Evolutionary conservation across 2,113 vertebrate genomes (phyloP).

Genomic region (Propithecus coquereli): DNA sequence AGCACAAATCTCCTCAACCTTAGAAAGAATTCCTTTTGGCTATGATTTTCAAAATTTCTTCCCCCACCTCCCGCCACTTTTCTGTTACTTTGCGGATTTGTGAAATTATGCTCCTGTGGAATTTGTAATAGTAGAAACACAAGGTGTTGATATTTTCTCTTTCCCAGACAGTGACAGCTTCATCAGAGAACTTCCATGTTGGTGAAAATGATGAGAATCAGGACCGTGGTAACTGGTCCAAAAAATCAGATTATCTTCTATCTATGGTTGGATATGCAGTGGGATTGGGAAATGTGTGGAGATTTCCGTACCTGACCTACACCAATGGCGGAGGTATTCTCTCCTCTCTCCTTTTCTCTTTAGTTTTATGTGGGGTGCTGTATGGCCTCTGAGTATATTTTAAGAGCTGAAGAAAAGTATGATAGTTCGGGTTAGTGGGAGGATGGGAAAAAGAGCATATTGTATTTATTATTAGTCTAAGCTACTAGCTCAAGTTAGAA

Average conservation of each 20-base stretch:
- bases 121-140: background rate
- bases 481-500: background rate
- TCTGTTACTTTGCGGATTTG: background rate
- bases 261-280: slow-evolving; percentile 97
- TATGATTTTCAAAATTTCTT: background rate
- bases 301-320: slow-evolving; percentile 96
- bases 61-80: no score
- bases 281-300: slow-evolving; percentile 96
- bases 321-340: slow-evolving; percentile 92
- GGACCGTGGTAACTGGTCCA: slow-evolving; percentile 94
- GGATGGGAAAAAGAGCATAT: background rate
- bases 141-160: slow-evolving; percentile 31
- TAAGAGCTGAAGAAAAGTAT: background rate
- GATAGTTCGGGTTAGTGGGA: background rate
- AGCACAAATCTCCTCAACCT: background rate
- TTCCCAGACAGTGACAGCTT: slow-evolving; percentile 75
- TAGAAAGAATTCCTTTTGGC: background rate
- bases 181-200: slow-evolving; percentile 66
- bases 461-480: background rate
- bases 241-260: slow-evolving; percentile 93
- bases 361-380: background rate
- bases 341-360: background rate
- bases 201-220: slow-evolving; percentile 80
- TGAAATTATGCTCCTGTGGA: slow-evolving; percentile 3
- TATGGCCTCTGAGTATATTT: background rate